Base-by-base conservation (phyloP, 2,888 invertebrate species). In the Dioctria linearis region DNA sequence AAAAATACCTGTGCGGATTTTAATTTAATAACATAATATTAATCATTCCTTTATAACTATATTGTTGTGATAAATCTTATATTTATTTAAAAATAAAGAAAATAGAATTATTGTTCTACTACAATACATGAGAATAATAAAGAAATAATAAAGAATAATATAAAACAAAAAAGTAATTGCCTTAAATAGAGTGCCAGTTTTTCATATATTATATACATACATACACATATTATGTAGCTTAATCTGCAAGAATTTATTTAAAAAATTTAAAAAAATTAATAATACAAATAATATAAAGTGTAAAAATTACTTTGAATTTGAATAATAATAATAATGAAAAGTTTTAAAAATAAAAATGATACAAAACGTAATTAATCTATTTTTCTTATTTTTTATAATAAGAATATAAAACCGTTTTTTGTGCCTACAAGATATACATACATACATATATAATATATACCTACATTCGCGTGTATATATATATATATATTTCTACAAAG, bases 161-260 rank as follows among this genome's bases (percentile, higher is more conserved):
- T 46, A 57, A 4, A 37, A n/a, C n/a, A 37, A 61, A 61, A 61
- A 25, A 67, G 25, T 67, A 59, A 57, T 42, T 73, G 73, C 73
- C 73, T 73, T 73, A 73, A 73, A 57, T 59, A 57, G 25, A 25
- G 73, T 73, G 73, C 73, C 73, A 73, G 54, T 51, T 11, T 25
- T 73, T 13, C 13, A 54, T 71, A 71, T 54, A 54, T 25, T 25
- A 25, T 25, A 25, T 25, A 25, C 25, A 25, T 25, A 25, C 25
- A 25, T 25, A 25, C 25, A 25, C 25, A 25, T 25, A 25, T 25
- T 25, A 25, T 25, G 25, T 25, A 25, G 25, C 25, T 25, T 25
- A 25, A 25, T 25, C 25, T 1, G 25, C 25, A 25, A 25, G 25
- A 25, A 25, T 25, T 25, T 25, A 25, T 25, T 25, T 1, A 25